Evolutionary conservation across 2,888 invertebrate species (phyloP).

Genomic region (Hymenopus coronatus): DNA sequence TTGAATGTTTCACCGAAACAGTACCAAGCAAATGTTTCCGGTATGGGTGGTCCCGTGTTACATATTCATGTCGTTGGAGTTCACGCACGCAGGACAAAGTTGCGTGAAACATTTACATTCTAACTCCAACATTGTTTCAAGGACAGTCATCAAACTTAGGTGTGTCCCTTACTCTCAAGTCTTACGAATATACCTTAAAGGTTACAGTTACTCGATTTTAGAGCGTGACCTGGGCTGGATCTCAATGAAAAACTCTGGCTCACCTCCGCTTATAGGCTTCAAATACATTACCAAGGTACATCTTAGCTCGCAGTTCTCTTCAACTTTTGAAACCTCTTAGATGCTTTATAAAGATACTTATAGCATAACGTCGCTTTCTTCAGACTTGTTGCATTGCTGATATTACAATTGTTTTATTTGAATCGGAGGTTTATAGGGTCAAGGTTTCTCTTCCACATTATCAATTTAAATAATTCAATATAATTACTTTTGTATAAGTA

Average conservation of each 20-base stretch:
- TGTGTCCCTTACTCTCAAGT: neutral
- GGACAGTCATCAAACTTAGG: neutral
- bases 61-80: neutral
- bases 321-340: too few relatives aligned
- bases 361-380: too few relatives aligned
- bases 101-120: neutral
- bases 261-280: neutral
- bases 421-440: too few relatives aligned
- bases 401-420: too few relatives aligned
- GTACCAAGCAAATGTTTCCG: neutral
- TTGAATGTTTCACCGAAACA: neutral
- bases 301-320: neutral
- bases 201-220: neutral
- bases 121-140: neutral
- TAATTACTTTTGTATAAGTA: too few relatives aligned
- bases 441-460: too few relatives aligned
- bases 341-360: too few relatives aligned
- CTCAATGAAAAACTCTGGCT: neutral
- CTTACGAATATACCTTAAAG: neutral
- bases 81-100: neutral
- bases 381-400: too few relatives aligned
- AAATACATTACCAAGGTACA: neutral
- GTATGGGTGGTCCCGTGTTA: neutral
- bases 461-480: too few relatives aligned
- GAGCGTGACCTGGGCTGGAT: neutral